Evolutionary conservation across 2,113 vertebrate genomes (phyloP).

Genomic region (Nycticebus coucang): DNA sequence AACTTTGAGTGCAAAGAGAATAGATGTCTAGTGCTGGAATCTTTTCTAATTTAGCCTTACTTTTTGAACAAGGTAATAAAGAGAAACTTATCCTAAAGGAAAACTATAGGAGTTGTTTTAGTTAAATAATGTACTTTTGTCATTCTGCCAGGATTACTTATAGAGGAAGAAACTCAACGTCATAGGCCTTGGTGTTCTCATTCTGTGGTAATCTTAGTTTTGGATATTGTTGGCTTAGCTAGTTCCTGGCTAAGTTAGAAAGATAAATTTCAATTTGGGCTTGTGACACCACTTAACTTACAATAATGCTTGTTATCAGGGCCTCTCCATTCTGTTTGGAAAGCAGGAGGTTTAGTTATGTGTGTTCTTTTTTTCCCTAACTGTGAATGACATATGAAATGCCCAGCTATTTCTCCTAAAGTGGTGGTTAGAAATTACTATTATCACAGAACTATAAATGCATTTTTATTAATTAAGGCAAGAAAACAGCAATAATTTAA

Average conservation of each 20-base stretch:
- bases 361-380: not conserved
- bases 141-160: constrained; percentile 56
- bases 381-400: constrained; percentile 67
- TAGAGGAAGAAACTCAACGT: constrained; percentile 61
- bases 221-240: constrained; percentile 70
- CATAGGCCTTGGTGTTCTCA: constrained; percentile 58
- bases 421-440: constrained; percentile 39
- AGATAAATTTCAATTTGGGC: constrained; percentile 70
- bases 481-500: constrained; percentile 16
- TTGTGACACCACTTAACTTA: constrained; percentile 71
- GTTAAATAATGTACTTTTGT: constrained; percentile 39
- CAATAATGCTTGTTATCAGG: constrained; percentile 74
- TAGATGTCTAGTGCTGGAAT: not conserved
- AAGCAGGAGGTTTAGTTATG: constrained; percentile 30
- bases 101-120: constrained; percentile 3
- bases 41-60: not conserved
- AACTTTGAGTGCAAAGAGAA: not conserved
- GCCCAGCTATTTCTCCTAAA: constrained; percentile 41
- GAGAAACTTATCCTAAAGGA: constrained; percentile 2
- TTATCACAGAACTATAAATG: constrained; percentile 30
- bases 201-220: constrained; percentile 67
- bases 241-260: constrained; percentile 68
- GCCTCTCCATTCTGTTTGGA: constrained; percentile 53
- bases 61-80: not conserved
- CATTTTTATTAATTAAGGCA: constrained; percentile 57